Conservation (phyloP, 2,888 invertebrate genomes). For the Thymelicus sylvestris region DNA sequence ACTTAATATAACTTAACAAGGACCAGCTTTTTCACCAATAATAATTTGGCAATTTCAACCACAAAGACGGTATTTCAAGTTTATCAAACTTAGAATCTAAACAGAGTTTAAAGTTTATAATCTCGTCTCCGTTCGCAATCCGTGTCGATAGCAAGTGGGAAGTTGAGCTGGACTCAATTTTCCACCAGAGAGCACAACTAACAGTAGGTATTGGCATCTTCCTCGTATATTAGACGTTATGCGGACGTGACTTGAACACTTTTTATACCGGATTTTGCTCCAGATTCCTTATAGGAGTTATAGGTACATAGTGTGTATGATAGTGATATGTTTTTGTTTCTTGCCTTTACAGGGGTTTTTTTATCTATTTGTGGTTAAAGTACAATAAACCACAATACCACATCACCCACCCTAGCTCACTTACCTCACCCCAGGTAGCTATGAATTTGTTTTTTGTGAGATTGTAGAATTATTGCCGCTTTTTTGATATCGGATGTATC, state of each 20-base stretch:
- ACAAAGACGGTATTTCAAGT: too few relatives aligned
- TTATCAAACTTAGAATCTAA: not conserved
- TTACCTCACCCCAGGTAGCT: too few relatives aligned
- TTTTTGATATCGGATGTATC: too few relatives aligned
- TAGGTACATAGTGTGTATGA: not conserved
- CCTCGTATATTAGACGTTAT: slow-evolving; percentile 27
- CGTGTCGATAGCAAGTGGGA: slow-evolving; percentile 24
- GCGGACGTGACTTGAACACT: slow-evolving; percentile 29
- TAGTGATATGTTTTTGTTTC: not conserved
- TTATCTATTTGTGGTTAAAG: not conserved
- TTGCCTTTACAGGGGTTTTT: not conserved
- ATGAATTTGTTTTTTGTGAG: too few relatives aligned
- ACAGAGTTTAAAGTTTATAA: slow-evolving; percentile 21
- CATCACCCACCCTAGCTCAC: too few relatives aligned
- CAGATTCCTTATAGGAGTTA: not conserved
- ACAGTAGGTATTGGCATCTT: slow-evolving; percentile 34
- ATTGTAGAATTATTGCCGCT: too few relatives aligned
- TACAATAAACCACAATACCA: too few relatives aligned
- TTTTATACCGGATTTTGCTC: slow-evolving; percentile 17
- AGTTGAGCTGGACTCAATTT: slow-evolving; percentile 35
- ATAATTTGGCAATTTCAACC: too few relatives aligned
- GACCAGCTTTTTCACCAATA: too few relatives aligned
- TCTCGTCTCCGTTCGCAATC: slow-evolving; percentile 9
- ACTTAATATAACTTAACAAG: too few relatives aligned
- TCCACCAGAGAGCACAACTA: slow-evolving; percentile 13